A percentile compares a stretch with the other conserved stretches of the same genome.
phyloP scores from a whole-genome alignment of 1,140 invertebrate species.

The Ceratina calcarata region DNA sequence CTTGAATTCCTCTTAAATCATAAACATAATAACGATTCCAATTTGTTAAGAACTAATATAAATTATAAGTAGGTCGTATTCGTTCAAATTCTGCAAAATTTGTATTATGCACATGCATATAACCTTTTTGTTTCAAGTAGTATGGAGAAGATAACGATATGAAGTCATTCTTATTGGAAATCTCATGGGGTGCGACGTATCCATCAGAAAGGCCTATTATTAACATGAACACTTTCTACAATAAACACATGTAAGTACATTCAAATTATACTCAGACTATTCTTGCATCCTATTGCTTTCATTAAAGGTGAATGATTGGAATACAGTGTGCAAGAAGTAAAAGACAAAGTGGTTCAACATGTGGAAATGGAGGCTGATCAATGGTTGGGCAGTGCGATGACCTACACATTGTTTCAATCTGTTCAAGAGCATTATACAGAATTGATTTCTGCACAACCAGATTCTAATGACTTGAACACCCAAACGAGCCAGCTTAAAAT shows the following conservation, averaged over 20 bases:
- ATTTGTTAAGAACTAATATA: not conserved
- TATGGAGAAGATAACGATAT: constrained; percentile 90
- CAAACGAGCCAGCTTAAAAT: constrained; percentile 70
- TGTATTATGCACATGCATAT: not conserved
- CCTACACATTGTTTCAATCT: constrained; percentile 95
- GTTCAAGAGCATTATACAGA: constrained; percentile 91
- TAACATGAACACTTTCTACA: constrained; percentile 96
- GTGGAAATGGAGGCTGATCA: constrained; percentile 88
- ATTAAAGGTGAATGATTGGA: constrained; percentile 66
- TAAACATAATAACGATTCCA: not conserved
- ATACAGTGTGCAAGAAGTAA: constrained; percentile 86
- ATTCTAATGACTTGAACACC: constrained; percentile 74
- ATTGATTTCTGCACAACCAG: constrained; percentile 86
- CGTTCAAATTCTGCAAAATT: not conserved
- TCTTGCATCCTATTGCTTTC: constrained; percentile 57
- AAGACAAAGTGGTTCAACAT: constrained; percentile 85
- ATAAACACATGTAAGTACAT: constrained; percentile 92
- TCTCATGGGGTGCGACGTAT: constrained; percentile 92
- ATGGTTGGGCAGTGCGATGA: constrained; percentile 94
- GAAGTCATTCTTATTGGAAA: constrained; percentile 93
- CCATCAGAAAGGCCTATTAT: constrained; percentile 90
- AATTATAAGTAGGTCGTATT: not conserved
- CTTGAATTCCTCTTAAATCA: not conserved
- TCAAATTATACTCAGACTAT: constrained; percentile 27
- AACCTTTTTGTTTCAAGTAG: constrained; percentile 80